These are phyloP conservation scores for Haemorhous mexicanus DNA, from an alignment of 2,113 vertebrate species.

Conservation along the genomic window DNA sequence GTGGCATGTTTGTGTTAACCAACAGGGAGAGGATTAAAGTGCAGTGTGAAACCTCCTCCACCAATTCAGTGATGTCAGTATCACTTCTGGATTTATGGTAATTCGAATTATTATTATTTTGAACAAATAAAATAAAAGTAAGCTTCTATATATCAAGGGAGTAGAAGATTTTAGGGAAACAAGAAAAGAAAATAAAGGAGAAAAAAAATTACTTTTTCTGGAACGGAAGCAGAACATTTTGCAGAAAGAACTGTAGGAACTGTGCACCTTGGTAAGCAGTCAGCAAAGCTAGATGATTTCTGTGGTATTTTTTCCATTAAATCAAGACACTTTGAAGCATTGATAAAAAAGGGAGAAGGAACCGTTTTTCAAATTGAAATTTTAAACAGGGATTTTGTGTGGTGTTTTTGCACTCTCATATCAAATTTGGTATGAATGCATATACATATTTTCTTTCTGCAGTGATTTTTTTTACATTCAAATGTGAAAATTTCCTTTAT, in stretches of 20 bases:
- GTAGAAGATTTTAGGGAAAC: not conserved
- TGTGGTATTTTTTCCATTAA: not conserved
- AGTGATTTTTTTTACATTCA: not conserved
- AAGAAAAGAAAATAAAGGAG: fast-evolving
- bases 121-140: not conserved
- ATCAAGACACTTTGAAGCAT: not conserved
- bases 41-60: not conserved
- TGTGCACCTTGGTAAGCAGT: not conserved
- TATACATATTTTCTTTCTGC: not conserved
- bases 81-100: not conserved
- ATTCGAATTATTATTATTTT: not conserved
- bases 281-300: not conserved
- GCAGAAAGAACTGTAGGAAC: not conserved
- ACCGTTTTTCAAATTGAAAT: not conserved
- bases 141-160: not conserved
- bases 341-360: not conserved
- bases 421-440: not conserved
- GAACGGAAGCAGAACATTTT: not conserved
- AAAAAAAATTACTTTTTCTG: not conserved
- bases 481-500: not conserved
- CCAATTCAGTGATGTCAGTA: not conserved
- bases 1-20: not conserved
- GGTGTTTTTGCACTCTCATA: not conserved
- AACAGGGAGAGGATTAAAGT: not conserved
- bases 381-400: not conserved